Base-by-base conservation (phyloP, 2,888 invertebrate genomes). In the Erannis defoliaria region DNA sequence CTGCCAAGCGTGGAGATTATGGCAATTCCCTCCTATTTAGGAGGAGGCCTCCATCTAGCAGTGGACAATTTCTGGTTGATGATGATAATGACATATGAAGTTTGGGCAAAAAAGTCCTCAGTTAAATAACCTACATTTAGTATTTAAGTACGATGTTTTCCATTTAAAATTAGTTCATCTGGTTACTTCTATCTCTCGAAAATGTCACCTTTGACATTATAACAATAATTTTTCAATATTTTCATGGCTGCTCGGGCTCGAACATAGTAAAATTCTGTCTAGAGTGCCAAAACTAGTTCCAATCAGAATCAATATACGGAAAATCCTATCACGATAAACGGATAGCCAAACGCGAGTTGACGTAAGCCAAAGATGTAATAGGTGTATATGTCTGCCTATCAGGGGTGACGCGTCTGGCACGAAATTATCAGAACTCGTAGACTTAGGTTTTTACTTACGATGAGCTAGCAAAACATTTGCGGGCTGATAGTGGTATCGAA, bases 281-380 rank as follows among this genome's bases (percentile, higher is more conserved):
- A 33, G 33, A 40, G 29, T 31, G 46, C 19, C 21, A 31, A 46
- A 26, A 38, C 33, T 38, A 29, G 29, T 37, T 43, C 18, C 33
- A 62, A 42, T 48, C 51, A 40, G 53, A 49, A 45, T 53, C 55
- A 64, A 60, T 37, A 37, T 1, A 37, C 37, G 5, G 37, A 2
- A n/a, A 59, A 43, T 37, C 55, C 53, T 16, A 35, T 33, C 51
- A 10, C n/a, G 40, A 55, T 53, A 59, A 29, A 23, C 12, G 31
- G 38, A 46, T 51, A 46, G 8, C 23, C 43, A 23, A 42, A 57
- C 35, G 14, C 23, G 12, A 40, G 42, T 33, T 18, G 35, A 23
- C 12, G 14, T 43, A 21, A 19, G 45, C 35, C 35, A 35, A 14
- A n/a, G 42, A 23, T 23, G 42, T 14, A n/a, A 14, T 23, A 19